A percentile compares a stretch with the other conserved stretches of the same genome.
Conservation (phyloP, 2,888 invertebrate genomes). For the Galeopsomyia nigrocyanea region DNA sequence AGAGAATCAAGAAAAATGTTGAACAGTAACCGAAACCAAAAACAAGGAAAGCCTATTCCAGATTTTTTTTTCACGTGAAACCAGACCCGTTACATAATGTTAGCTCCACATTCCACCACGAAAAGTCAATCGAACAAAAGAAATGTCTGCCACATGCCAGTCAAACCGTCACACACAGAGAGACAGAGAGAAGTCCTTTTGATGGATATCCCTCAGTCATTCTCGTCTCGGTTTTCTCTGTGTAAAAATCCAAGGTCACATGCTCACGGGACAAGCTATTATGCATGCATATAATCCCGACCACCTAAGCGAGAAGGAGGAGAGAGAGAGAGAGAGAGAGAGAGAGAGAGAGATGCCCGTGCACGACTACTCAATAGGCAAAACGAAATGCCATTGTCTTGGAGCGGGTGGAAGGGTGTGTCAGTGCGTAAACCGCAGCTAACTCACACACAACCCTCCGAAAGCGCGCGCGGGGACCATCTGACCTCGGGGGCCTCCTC, state of each 20-base stretch:
- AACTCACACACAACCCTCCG: conserved; percentile 3
- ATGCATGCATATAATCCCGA: conserved; percentile 31
- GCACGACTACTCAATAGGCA: conserved; percentile 19
- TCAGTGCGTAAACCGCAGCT: too few relatives aligned
- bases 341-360: neutral
- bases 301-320: neutral
- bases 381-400: conserved; percentile 30
- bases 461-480: conserved; percentile 5
- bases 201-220: too few relatives aligned
- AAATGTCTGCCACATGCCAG: too few relatives aligned
- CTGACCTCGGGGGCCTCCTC: conserved; percentile 10
- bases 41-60: too few relatives aligned
- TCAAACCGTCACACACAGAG: too few relatives aligned
- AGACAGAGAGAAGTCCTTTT: neutral
- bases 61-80: too few relatives aligned
- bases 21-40: too few relatives aligned
- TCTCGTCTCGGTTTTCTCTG: too few relatives aligned
- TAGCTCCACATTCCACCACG: too few relatives aligned
- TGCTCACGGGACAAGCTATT: conserved; percentile 7
- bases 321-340: neutral
- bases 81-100: too few relatives aligned
- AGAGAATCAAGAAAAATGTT: too few relatives aligned
- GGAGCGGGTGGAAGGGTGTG: conserved; percentile 50
- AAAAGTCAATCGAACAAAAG: too few relatives aligned
- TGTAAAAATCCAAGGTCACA: neutral